These are phyloP conservation scores for Rhimphoctona megacephalus DNA, from an alignment of 2,888 invertebrate species.

Conservation along the genomic window DNA sequence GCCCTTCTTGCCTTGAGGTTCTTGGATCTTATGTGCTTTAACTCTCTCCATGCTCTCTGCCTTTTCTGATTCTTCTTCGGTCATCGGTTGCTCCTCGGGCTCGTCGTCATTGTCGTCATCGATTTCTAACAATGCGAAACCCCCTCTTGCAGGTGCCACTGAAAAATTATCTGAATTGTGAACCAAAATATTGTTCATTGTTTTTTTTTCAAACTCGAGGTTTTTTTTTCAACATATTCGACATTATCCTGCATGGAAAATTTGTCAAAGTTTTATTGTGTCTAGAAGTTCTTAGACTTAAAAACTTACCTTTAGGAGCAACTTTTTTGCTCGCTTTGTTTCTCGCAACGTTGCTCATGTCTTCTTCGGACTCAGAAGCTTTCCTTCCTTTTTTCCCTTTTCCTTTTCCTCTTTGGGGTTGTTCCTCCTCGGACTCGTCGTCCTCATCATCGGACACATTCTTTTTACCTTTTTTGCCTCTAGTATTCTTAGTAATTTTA, in stretches of 20 bases:
- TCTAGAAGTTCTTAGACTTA: neutral
- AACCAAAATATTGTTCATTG: neutral
- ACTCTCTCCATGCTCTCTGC: constrained; percentile 85
- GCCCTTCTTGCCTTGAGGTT: constrained; percentile 87
- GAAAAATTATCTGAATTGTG: constrained; percentile 18
- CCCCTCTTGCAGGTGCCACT: constrained; percentile 83
- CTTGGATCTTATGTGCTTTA: constrained; percentile 81
- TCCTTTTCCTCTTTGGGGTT: constrained; percentile 72
- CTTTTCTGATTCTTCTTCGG: constrained; percentile 83
- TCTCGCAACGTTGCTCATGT: constrained; percentile 58
- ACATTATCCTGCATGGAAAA: too few relatives aligned
- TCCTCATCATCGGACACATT: constrained; percentile 66
- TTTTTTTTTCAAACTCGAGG: neutral
- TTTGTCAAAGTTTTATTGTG: too few relatives aligned
- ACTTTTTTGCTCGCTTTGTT: constrained; percentile 66
- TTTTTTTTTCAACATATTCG: too few relatives aligned
- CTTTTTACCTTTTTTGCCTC: constrained; percentile 63
- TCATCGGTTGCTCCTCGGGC: constrained; percentile 84
- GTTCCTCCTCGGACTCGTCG: constrained; percentile 73
- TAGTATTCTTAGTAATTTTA: constrained; percentile 74
- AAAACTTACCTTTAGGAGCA: constrained; percentile 46
- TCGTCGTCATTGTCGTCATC: constrained; percentile 85
- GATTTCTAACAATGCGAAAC: constrained; percentile 89
- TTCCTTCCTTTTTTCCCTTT: constrained; percentile 83
- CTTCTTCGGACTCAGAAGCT: constrained; percentile 82